These are phyloP conservation scores for Argyrosomus regius DNA, from an alignment of 2,797 vertebrate species.

Conservation along the genomic window DNA sequence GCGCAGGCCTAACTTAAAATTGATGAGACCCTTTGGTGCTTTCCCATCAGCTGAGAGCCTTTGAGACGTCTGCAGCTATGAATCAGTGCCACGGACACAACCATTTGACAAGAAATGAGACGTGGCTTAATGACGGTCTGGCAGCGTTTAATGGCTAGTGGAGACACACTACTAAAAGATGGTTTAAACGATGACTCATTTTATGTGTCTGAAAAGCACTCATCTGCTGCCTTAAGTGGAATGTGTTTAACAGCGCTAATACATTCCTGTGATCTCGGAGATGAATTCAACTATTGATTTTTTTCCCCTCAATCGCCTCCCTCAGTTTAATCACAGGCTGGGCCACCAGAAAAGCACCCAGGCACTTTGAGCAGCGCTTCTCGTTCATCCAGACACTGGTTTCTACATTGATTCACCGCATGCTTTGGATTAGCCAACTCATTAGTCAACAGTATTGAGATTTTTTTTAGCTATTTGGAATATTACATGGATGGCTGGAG, in stretches of 20 bases:
- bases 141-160: constrained; percentile 72
- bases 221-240: constrained; percentile 68
- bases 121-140: constrained; percentile 69
- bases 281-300: constrained; percentile 80
- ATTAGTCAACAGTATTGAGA: constrained; percentile 63
- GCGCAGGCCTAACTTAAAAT: constrained; percentile 42
- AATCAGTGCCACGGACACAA: constrained; percentile 65
- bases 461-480: constrained; percentile 39
- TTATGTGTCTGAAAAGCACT: constrained; percentile 70
- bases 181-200: constrained; percentile 75
- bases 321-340: constrained; percentile 64
- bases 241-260: constrained; percentile 75
- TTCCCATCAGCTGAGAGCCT: constrained; percentile 37
- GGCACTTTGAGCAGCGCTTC: constrained; percentile 28
- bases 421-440: constrained; percentile 64
- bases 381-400: constrained; percentile 52
- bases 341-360: constrained; percentile 41
- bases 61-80: constrained; percentile 48
- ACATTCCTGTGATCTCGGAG: constrained; percentile 70
- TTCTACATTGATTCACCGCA: constrained; percentile 59
- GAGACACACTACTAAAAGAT: constrained; percentile 70
- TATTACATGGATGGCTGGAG: constrained; percentile 36
- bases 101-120: constrained; percentile 76
- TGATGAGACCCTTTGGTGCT: constrained; percentile 48
- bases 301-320: constrained; percentile 11